Conservation (phyloP, 2,888 invertebrate species). For the Troides aeacus region DNA sequence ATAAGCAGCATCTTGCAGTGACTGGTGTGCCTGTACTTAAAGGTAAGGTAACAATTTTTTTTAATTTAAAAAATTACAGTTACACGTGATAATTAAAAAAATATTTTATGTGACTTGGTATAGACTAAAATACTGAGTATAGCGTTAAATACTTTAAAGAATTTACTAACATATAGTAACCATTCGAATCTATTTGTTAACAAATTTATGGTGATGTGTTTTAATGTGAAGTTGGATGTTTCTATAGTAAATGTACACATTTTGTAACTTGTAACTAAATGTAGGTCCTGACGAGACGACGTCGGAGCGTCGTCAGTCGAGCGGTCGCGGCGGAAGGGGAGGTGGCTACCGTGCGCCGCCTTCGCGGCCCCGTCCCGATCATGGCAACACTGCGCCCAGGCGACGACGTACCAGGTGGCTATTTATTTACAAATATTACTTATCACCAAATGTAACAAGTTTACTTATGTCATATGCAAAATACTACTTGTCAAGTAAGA, state of each 20-base stretch:
- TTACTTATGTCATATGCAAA: too few species aligned
- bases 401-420: slow-evolving; percentile 82
- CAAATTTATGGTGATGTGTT: too few species aligned
- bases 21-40: slow-evolving; percentile 90
- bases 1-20: slow-evolving; percentile 89
- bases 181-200: too few species aligned
- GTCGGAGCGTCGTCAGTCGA: slow-evolving; percentile 61
- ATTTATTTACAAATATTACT: not conserved
- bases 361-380: slow-evolving; percentile 60
- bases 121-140: too few species aligned
- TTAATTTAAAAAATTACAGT: not conserved
- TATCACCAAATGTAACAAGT: not conserved
- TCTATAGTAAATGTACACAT: too few species aligned
- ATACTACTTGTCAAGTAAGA: too few species aligned
- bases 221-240: too few species aligned
- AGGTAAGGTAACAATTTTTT: slow-evolving; percentile 42
- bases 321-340: slow-evolving; percentile 63
- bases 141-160: too few species aligned
- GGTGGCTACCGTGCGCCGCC: slow-evolving; percentile 52
- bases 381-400: slow-evolving; percentile 75
- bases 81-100: too few species aligned
- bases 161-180: too few species aligned
- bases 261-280: not conserved
- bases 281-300: slow-evolving; percentile 69
- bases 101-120: too few species aligned